Evolutionary conservation across 2,888 invertebrate genomes (phyloP), one percentile per base, ranked within the genome.

Genomic region (Therioaphis trifolii): DNA sequence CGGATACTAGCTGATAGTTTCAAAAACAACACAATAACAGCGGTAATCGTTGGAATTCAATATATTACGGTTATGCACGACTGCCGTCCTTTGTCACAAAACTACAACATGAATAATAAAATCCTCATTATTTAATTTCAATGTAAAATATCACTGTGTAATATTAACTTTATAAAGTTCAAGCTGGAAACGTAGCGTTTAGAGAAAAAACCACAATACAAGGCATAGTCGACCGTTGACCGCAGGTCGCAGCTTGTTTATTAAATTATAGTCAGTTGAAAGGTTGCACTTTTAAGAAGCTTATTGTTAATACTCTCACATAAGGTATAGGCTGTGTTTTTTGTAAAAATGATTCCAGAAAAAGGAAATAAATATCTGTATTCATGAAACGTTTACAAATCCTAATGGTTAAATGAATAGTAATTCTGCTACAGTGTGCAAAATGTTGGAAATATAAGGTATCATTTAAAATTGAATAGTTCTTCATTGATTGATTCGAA

Each of bases 251-350:
- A 61, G 35, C 18, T 66, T 21, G 35, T 52, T 78, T 52, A 78
- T 78, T 78, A 68, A 68, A 78, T 78, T 78, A 78, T 49, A 35
- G 78, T 52, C 46, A 78, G 68, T 78, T 78, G 40, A 52, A 78
- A 78, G 78, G 78, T 68, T 78, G 52, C 78, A 52, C 49, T 52
- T 66, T 46, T 49, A 77, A 77, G 66, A 21, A 46, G 77, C 63
- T 77, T 77, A 77, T 66, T 61, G 12, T 52, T 46, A 52, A 72
- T 72, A 72, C 52, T 15, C 12, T 15, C 27, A 15, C 61, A 61
- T 61, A 14, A 29, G 61, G 1, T 21, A 40, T 43, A 24, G 14
- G 29, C 5, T 3, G 35, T 14, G 35, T 63, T 35, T 15, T 27
- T 15, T n/a, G n/a, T 9, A 12, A 55, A 5, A 55, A 55, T 12